phyloP scores from a whole-genome alignment of 2,888 invertebrate genomes.

The Smittia aterrima region DNA sequence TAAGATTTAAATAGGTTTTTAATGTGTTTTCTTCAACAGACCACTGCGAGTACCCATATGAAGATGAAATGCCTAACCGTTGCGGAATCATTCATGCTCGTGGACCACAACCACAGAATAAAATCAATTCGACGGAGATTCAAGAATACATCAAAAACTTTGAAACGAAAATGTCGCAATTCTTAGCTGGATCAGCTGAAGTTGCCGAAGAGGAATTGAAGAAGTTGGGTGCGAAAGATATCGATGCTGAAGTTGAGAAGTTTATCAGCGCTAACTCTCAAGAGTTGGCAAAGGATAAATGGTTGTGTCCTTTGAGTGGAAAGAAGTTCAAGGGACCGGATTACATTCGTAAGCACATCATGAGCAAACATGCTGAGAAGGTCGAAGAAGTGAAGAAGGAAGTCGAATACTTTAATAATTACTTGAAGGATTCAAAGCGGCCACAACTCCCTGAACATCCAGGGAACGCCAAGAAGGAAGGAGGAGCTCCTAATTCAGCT shows the following conservation, averaged over 20 bases:
- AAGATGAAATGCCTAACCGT: slow-evolving; percentile 99
- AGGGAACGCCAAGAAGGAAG: slow-evolving; percentile 57
- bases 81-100: slow-evolving; percentile 98
- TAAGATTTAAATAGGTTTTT: slow-evolving; percentile 58
- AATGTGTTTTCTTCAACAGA: slow-evolving; percentile 70
- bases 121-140: slow-evolving; percentile 63
- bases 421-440: slow-evolving; percentile 87
- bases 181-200: slow-evolving; percentile 74
- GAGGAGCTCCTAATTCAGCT: slow-evolving; percentile 44
- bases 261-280: slow-evolving; percentile 95
- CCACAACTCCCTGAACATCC: slow-evolving; percentile 90
- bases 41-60: slow-evolving; percentile 97
- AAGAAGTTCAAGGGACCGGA: slow-evolving; percentile 99
- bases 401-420: slow-evolving; percentile 97
- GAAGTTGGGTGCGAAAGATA: slow-evolving; percentile 79
- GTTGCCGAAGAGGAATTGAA: slow-evolving; percentile 75
- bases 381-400: slow-evolving; percentile 96
- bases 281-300: slow-evolving; percentile 96
- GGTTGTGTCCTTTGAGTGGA: slow-evolving; percentile 97
- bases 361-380: slow-evolving; percentile 95
- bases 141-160: slow-evolving; percentile 76
- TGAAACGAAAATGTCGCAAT: slow-evolving; percentile 88
- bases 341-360: slow-evolving; percentile 96
- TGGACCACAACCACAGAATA: slow-evolving; percentile 80
- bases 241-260: slow-evolving; percentile 70